phyloP scores from a whole-genome alignment of 2,113 vertebrate genomes.

The Macquaria australasica region DNA sequence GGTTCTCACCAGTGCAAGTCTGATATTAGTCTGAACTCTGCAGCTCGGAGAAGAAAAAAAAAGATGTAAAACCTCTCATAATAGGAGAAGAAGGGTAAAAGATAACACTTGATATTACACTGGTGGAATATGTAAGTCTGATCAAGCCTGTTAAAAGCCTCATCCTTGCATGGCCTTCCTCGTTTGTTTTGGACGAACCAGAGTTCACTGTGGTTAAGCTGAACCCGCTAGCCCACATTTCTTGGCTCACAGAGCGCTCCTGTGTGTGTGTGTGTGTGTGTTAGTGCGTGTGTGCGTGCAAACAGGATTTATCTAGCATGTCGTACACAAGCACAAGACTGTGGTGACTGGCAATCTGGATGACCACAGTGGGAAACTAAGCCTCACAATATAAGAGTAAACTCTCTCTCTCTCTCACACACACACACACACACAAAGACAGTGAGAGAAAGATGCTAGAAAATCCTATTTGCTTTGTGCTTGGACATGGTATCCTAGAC shows the following conservation, averaged over 20 bases:
- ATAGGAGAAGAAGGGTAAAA: not conserved
- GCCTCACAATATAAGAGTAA: constrained; percentile 61
- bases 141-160: constrained; percentile 48
- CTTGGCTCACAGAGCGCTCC: constrained; percentile 67
- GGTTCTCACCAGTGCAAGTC: not conserved
- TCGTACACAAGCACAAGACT: constrained; percentile 62
- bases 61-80: not conserved
- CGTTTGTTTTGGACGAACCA: constrained; percentile 68
- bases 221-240: constrained; percentile 79
- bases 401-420: constrained; percentile 25
- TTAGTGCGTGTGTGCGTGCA: constrained; percentile 58
- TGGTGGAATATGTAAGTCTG: constrained; percentile 45
- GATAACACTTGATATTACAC: constrained; percentile 33
- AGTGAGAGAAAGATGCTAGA: constrained; percentile 72
- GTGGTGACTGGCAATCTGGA: constrained; percentile 76
- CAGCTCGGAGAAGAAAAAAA: not conserved
- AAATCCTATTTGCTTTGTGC: constrained; percentile 85
- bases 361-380: constrained; percentile 78
- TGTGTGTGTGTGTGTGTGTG: constrained; percentile 45
- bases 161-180: constrained; percentile 40
- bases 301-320: constrained; percentile 80
- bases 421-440: constrained; percentile 44
- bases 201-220: constrained; percentile 80
- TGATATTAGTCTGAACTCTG: not conserved
- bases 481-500: constrained; percentile 76